Evolutionary conservation across 2,113 vertebrate genomes (phyloP), one percentile per base, ranked within the genome.

Genomic region (Hystrix cristata): DNA sequence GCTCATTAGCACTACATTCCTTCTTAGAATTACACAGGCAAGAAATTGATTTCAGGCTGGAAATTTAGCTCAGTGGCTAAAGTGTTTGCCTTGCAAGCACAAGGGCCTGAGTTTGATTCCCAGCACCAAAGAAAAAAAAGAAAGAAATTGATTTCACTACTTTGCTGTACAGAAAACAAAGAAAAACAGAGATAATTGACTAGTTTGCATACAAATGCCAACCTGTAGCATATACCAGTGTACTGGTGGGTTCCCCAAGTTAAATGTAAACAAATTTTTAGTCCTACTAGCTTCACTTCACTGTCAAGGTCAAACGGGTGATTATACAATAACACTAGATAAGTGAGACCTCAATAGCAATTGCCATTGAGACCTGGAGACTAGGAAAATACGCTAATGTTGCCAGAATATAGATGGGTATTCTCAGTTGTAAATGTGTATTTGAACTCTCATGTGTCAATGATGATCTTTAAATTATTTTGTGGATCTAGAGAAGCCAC

Each of bases 141-240:
- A 69, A 92, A 90, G 46, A 69, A 92, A 90, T 78, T 84, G 57
- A 11, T 89, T 96, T 94, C 55, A 86, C 18, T 59, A 76, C 59
- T 96, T 25, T 86, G 27, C 82, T 96, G 0, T 82, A 87, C 65
- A 23, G 14, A 9, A 87, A 95, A 94, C 67, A 84, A 93, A 78
- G 53, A 92, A 81, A 97, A 96, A 90, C 29, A 85, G 19, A 85
- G 76, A 71, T 87, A 90, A 95, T 79, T 95, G 65, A 51, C 31
- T 94, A 95, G 14, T 88, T 89, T 95, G n/a, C 53, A 96, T 64
- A 71, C 82, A 94, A 92, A 88, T 96, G 48, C 21, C 71, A 97
- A 69, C 27, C 67, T 94, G 92, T 3, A 74, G 11, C 10, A 84
- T 64, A 34, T 51, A 92, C 46, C 55, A 74, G 59, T 88, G 46